Percentiles rank a stretch among this genome's conserved stretches.
phyloP scores from a whole-genome alignment of 2,888 invertebrate species.

The Trileptium ribeirensis region DNA sequence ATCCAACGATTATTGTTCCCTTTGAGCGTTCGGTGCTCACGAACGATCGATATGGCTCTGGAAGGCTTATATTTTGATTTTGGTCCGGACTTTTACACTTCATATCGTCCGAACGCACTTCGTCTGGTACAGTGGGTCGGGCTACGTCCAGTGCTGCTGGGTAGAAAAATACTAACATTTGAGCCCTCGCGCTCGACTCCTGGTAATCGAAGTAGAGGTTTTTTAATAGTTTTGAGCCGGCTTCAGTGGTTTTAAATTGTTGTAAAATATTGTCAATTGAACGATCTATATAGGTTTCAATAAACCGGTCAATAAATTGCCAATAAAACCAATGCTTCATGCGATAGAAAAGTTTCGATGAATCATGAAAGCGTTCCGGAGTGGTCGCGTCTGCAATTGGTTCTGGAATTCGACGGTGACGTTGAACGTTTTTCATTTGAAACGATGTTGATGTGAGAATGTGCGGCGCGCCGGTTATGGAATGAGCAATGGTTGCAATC shows the following conservation, averaged over 20 bases:
- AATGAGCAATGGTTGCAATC: background rate
- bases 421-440: background rate
- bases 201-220: background rate
- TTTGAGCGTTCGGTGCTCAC: slow-evolving; percentile 28
- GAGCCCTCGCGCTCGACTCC: background rate
- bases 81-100: background rate
- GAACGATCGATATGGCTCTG: slow-evolving; percentile 20
- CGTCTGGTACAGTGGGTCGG: background rate
- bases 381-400: background rate
- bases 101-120: background rate
- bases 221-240: background rate
- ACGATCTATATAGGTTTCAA: background rate
- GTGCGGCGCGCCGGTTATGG: background rate
- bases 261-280: background rate
- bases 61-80: background rate
- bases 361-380: background rate
- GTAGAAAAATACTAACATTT: background rate
- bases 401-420: background rate
- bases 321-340: background rate
- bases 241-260: background rate
- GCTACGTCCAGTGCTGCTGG: background rate
- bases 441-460: background rate
- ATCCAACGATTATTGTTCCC: slow-evolving; percentile 34
- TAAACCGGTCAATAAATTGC: background rate
- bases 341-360: background rate